Conservation (phyloP, 2,797 vertebrate species). For the Paguma larvata region DNA sequence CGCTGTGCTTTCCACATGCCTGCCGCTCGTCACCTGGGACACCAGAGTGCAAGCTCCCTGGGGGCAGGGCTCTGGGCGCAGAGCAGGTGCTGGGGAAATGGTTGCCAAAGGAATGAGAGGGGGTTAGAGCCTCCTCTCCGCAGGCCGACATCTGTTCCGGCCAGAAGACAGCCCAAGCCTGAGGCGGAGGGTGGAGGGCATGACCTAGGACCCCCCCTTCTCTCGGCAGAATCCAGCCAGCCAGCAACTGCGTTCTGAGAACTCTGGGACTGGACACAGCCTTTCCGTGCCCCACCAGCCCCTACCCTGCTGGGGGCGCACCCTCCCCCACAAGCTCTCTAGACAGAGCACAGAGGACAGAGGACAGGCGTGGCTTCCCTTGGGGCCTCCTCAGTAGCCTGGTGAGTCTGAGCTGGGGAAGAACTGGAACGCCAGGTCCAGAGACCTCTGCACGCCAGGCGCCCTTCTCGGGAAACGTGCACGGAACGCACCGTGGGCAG, state of each 20-base stretch:
- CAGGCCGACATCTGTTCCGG: not conserved
- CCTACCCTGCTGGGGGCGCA: slow-evolving; percentile 16
- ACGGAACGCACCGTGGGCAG: not conserved
- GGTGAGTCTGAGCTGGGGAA: slow-evolving; percentile 24
- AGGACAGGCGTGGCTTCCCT: not conserved
- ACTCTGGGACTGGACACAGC: not conserved
- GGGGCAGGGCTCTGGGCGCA: not conserved
- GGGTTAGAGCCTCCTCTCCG: not conserved
- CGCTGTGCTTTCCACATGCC: not conserved
- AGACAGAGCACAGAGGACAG: slow-evolving; percentile 49
- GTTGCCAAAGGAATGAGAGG: not conserved
- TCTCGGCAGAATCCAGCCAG: slow-evolving; percentile 60
- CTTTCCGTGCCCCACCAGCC: not conserved
- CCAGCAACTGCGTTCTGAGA: slow-evolving; percentile 14
- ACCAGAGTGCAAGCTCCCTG: not conserved
- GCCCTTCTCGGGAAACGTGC: not conserved
- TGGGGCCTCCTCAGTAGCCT: not conserved
- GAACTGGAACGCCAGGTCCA: not conserved
- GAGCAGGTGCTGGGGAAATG: not conserved
- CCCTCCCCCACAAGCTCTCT: slow-evolving; percentile 61
- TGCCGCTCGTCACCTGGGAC: not conserved
- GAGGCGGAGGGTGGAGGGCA: not conserved
- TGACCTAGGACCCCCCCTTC: not conserved
- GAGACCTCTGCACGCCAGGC: slow-evolving; percentile 7
- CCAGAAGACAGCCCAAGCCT: not conserved